These are phyloP conservation scores for Platysternon megacephalum DNA, from an alignment of 2,113 vertebrate genomes.

Conservation along the genomic window DNA sequence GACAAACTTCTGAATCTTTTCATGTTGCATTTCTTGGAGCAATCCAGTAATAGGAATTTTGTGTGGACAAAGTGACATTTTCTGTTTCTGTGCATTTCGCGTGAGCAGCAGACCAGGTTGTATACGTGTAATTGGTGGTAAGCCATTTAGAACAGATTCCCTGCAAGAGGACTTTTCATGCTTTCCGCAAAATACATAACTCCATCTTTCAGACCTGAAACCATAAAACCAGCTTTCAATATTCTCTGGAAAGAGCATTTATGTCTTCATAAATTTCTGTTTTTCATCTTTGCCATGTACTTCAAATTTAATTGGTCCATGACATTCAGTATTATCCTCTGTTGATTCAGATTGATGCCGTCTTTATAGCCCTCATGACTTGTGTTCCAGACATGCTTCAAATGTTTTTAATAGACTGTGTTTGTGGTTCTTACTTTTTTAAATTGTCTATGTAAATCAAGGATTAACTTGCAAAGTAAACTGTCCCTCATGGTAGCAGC, in stretches of 20 bases:
- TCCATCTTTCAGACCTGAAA: background rate
- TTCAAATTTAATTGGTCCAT: background rate
- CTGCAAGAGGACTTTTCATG: background rate
- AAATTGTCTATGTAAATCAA: background rate
- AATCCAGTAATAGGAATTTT: background rate
- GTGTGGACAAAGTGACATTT: background rate
- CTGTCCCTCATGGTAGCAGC: background rate
- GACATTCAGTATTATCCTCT: background rate
- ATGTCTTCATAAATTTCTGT: background rate
- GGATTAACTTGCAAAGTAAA: background rate
- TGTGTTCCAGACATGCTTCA: conserved; percentile 11
- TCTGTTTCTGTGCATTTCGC: background rate
- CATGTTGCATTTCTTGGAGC: background rate
- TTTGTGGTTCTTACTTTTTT: background rate
- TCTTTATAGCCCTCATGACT: background rate
- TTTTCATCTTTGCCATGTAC: background rate
- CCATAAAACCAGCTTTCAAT: background rate
- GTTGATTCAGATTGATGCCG: conserved; percentile 4
- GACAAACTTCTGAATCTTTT: background rate
- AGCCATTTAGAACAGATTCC: background rate
- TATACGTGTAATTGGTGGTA: no score
- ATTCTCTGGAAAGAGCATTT: background rate
- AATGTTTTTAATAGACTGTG: background rate
- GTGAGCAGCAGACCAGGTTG: background rate
- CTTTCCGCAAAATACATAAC: background rate